phyloP scores from a whole-genome alignment of 2,888 invertebrate species.

The Tenthredo distinguenda region DNA sequence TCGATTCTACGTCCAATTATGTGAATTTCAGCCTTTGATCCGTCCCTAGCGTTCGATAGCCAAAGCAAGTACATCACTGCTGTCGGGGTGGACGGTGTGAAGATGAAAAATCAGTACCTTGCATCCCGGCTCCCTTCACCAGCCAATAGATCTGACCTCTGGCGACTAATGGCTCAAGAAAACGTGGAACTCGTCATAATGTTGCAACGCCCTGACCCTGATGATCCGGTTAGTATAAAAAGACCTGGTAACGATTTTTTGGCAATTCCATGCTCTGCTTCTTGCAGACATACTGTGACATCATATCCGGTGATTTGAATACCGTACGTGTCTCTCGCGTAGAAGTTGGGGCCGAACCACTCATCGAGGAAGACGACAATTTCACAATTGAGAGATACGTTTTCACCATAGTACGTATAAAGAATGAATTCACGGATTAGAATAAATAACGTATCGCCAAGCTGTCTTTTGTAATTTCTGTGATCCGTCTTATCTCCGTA shows the following conservation, averaged over 20 bases:
- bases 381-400: slow-evolving; percentile 48
- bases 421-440: background rate
- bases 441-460: background rate
- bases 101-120: slow-evolving; percentile 75
- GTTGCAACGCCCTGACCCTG: slow-evolving; percentile 73
- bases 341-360: background rate
- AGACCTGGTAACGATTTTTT: background rate
- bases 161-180: slow-evolving; percentile 77
- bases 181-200: slow-evolving; percentile 75
- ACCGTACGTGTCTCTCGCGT: background rate
- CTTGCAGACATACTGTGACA: slow-evolving; percentile 16
- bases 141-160: slow-evolving; percentile 77
- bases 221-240: slow-evolving; percentile 70
- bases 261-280: background rate
- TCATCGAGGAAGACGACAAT: slow-evolving; percentile 53
- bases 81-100: slow-evolving; percentile 75
- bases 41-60: background rate
- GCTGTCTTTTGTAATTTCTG: background rate
- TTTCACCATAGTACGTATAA: background rate
- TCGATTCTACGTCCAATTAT: background rate
- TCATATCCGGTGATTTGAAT: background rate
- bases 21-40: background rate
- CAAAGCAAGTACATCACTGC: slow-evolving; percentile 78
- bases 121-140: slow-evolving; percentile 78
- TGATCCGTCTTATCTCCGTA: background rate